Conservation (phyloP, 2,888 invertebrate species). For the Drosophila mercatorum region DNA sequence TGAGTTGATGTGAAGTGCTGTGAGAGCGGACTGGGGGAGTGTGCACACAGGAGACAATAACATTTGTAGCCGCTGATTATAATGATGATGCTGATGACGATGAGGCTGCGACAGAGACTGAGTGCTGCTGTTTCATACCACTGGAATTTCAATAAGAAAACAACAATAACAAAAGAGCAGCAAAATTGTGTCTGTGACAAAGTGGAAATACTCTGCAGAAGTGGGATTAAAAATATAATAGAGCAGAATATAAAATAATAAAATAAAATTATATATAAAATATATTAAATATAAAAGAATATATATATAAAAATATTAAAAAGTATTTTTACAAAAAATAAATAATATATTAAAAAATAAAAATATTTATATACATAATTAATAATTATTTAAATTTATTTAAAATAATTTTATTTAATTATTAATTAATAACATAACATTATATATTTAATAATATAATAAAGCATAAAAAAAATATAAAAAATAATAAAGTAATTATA, state of each 20-base stretch:
- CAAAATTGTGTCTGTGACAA: neutral
- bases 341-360: too few species aligned
- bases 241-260: neutral
- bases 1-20: neutral
- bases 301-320: neutral
- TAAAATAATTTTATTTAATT: too few species aligned
- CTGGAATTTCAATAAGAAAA: constrained; percentile 70
- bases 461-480: too few species aligned
- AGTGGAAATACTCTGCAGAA: constrained; percentile 6
- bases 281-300: neutral
- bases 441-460: too few species aligned
- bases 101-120: constrained; percentile 40
- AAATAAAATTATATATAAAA: neutral
- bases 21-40: neutral
- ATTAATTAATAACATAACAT: too few species aligned
- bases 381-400: too few species aligned
- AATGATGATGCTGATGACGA: constrained; percentile 45
- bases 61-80: constrained; percentile 45
- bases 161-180: neutral
- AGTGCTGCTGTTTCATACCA: constrained; percentile 36
- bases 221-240: neutral
- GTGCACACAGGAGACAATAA: constrained; percentile 47
- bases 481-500: too few species aligned
- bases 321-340: neutral
- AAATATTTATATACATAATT: neutral